Evolutionary conservation across 2,888 invertebrate species (phyloP).

Genomic region (Amphipyra berbera): DNA sequence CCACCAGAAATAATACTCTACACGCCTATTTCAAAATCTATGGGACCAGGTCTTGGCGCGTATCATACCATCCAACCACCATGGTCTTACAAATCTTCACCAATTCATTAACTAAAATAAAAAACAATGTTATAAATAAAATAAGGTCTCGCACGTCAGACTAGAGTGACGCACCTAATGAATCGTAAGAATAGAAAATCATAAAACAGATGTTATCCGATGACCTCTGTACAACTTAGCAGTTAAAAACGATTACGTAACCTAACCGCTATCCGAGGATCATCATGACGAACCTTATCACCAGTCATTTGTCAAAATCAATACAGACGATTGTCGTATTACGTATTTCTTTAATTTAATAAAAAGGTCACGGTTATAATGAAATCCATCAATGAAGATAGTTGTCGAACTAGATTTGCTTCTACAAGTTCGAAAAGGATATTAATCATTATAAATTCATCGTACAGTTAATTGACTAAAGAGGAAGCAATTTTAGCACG

Average conservation of each 20-base stretch:
- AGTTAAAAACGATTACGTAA: slow-evolving; percentile 53
- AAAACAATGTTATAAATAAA: no score
- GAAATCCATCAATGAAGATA: slow-evolving; percentile 21
- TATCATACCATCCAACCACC: no score
- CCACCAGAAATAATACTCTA: no score
- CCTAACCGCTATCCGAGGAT: slow-evolving; percentile 14
- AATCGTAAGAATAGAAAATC: slow-evolving; percentile 29
- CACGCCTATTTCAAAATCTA: no score
- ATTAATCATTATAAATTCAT: slow-evolving; percentile 18
- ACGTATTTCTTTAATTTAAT: slow-evolving; percentile 26
- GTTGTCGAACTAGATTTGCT: slow-evolving; percentile 16
- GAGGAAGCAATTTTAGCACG: slow-evolving; percentile 48
- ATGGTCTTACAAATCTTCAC: no score
- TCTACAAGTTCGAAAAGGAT: not conserved
- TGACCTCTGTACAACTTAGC: slow-evolving; percentile 32
- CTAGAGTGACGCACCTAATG: slow-evolving; percentile 11
- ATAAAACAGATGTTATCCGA: slow-evolving; percentile 29
- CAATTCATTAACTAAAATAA: no score
- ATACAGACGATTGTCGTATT: slow-evolving; percentile 11
- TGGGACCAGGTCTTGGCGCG: no score
- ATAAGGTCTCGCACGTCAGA: not conserved
- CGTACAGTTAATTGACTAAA: slow-evolving; percentile 16
- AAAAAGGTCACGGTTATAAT: slow-evolving; percentile 45
- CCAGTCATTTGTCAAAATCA: slow-evolving; percentile 39
- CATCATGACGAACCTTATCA: slow-evolving; percentile 36